Evolutionary conservation across 2,113 vertebrate genomes (phyloP).

Genomic region (Pituophis catenifer): DNA sequence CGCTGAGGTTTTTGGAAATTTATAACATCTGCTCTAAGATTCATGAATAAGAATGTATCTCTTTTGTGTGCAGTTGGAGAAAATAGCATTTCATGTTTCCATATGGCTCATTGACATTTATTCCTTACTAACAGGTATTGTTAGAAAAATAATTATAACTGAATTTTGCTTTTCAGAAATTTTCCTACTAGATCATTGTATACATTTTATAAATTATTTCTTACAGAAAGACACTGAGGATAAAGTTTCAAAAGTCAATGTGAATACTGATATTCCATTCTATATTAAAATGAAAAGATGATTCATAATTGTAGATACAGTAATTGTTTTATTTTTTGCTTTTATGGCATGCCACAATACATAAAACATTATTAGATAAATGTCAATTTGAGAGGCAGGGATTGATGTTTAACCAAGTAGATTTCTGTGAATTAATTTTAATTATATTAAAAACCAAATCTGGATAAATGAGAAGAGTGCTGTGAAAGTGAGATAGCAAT

Average conservation of each 20-base stretch:
- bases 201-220: neutral
- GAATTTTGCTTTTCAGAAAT: neutral
- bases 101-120: neutral
- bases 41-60: neutral
- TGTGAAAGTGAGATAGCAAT: neutral
- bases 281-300: neutral
- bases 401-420: neutral
- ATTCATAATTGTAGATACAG: slow-evolving; percentile 30
- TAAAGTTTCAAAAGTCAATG: neutral
- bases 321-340: neutral
- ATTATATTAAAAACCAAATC: neutral
- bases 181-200: accelerated
- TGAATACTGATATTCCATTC: neutral
- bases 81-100: slow-evolving; percentile 3
- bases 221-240: neutral
- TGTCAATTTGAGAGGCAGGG: neutral
- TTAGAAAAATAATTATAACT: slow-evolving; percentile 16
- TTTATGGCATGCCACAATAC: neutral
- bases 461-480: neutral
- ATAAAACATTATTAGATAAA: neutral
- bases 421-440: neutral
- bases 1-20: neutral
- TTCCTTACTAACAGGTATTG: neutral
- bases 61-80: no score
- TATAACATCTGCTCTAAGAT: neutral